Conservation (phyloP, 2,888 invertebrate genomes). For the Marronus borbonicus region DNA sequence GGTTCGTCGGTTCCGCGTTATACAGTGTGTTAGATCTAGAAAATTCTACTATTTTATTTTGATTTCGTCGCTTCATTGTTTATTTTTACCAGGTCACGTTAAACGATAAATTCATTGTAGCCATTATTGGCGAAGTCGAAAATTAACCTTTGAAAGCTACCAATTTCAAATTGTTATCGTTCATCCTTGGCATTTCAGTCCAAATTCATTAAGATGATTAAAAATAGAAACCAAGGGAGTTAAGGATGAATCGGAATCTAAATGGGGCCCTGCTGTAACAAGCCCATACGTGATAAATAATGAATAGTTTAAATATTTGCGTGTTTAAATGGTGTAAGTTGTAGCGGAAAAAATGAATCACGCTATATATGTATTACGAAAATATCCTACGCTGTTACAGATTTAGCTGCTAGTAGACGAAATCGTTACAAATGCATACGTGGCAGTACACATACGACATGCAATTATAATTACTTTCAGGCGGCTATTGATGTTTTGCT, state of each 20-base stretch:
- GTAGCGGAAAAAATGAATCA: conserved; percentile 28
- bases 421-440: neutral
- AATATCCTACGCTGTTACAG: conserved; percentile 13
- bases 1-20: neutral
- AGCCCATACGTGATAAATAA: neutral
- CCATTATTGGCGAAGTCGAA: too few relatives aligned
- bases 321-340: neutral
- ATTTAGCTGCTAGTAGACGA: conserved; percentile 2
- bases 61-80: neutral
- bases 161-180: neutral
- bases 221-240: conserved; percentile 5
- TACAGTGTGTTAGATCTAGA: neutral
- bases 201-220: conserved; percentile 1
- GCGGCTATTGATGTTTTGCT: neutral
- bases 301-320: neutral
- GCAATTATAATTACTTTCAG: conserved; percentile 19
- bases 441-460: conserved; percentile 1
- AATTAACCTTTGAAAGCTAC: conserved; percentile 1
- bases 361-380: conserved; percentile 27
- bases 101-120: too few relatives aligned
- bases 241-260: conserved; percentile 12
- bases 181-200: conserved; percentile 24
- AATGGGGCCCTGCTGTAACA: neutral
- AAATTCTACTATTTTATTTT: neutral
- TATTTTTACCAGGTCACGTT: neutral